Conservation (phyloP, 2,113 vertebrate genomes). For the Hyperopisus bebe region DNA sequence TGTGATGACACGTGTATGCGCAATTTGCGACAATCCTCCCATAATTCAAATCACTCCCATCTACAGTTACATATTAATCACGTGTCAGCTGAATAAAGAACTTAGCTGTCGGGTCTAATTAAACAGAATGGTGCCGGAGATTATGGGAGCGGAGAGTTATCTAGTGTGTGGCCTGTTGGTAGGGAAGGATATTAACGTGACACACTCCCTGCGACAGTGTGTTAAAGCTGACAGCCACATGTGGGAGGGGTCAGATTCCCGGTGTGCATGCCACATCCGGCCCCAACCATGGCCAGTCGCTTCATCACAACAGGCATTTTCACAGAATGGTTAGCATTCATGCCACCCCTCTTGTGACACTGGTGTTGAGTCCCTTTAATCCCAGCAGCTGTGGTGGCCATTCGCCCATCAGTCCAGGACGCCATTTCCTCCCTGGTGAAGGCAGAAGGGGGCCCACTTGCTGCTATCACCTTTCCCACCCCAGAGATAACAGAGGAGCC, state of each 20-base stretch:
- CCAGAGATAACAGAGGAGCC: constrained; percentile 27
- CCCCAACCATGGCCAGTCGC: too few relatives aligned
- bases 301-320: background rate
- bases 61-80: constrained; percentile 25
- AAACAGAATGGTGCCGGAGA: constrained; percentile 28
- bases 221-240: constrained; percentile 28
- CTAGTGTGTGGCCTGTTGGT: background rate
- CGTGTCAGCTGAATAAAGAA: constrained; percentile 37
- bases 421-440: constrained; percentile 22
- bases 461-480: constrained; percentile 24
- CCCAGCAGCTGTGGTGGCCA: constrained; percentile 22
- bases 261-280: background rate
- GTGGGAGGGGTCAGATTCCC: background rate
- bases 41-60: constrained; percentile 31
- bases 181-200: background rate
- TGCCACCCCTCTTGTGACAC: constrained; percentile 32
- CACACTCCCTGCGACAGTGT: background rate
- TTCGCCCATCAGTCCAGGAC: constrained; percentile 22
- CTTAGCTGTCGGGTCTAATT: constrained; percentile 53
- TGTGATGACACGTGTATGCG: constrained; percentile 19
- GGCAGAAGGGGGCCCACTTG: background rate
- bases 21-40: constrained; percentile 19
- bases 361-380: constrained; percentile 22
- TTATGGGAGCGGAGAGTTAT: background rate
- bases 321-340: background rate